Evolutionary conservation across 2,797 vertebrate genomes (phyloP), one percentile per base, ranked within the genome.

Genomic region (Ambastaia sidthimunki): DNA sequence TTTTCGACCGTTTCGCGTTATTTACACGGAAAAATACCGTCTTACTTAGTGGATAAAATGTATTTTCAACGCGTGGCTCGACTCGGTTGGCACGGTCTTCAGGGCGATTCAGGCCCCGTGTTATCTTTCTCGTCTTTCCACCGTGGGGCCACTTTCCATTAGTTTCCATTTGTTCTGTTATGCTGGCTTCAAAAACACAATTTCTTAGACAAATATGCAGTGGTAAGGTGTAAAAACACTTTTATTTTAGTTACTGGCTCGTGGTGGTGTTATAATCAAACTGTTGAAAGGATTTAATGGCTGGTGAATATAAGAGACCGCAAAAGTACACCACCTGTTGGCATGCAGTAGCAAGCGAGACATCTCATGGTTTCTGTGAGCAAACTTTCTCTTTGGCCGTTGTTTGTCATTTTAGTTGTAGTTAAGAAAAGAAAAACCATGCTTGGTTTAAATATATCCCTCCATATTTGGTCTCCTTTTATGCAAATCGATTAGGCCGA

Each of bases 261-360:
- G 44, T 13, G 21, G 1, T 71, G n/a, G 59, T 44, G 76, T 78
- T 65, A 71, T 63, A 78, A 71, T 71, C 59, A 44, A 57, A 62
- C 55, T 21, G 62, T 76, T 82, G 85, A 75, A 34, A 82, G 63
- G 83, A 85, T 83, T 80, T 54, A 82, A 74, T 66, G 79, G 73
- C 80, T 82, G 70, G 80, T 80, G 57, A 83, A 85, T 85, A 86
- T 83, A 86, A 89, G 89, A 85, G 88, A 86, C 90, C 87, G 91
- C 90, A 91, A 91, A 93, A 92, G 88, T 86, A 92, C 92, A 91
- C 93, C 93, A 93, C 93, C 93, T 93, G 93, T 94, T 94, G 91
- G 91, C 91, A 86, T 91, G 87, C 85, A n/a, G 89, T 87, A 88
- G 88, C 72, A 37, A 3, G 19, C 57, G 16, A 59, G 19, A 25